These are phyloP conservation scores for Clytia hemisphaerica DNA, from an alignment of 30 jellyfish, hydroid and myxozoan genomes.

Conservation along the genomic window DNA sequence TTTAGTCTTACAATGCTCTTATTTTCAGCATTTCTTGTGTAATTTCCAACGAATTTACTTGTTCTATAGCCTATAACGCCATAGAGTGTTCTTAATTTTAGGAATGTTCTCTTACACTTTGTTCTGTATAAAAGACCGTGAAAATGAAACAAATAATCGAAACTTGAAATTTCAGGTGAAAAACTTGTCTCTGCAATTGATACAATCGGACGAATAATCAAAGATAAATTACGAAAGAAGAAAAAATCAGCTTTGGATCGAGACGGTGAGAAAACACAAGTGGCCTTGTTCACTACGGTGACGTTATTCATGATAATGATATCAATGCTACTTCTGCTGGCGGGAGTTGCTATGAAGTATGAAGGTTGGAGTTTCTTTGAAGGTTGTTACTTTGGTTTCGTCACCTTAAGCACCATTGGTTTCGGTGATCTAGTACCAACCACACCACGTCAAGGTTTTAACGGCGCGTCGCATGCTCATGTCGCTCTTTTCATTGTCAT, in stretches of 20 bases:
- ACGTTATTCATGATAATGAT: conserved; percentile 56
- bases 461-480: conserved; percentile 45
- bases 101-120: no score
- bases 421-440: conserved; percentile 93
- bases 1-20: no score
- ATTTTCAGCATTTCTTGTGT: no score
- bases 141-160: no score
- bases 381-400: conserved; percentile 79
- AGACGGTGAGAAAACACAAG: no score
- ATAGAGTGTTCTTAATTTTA: no score
- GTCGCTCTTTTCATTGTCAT: conserved; percentile 74
- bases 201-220: conserved; percentile 40
- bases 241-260: conserved; percentile 15
- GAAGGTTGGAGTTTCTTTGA: conserved; percentile 93
- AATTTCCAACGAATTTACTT: no score
- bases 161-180: conserved; percentile 69
- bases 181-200: conserved; percentile 69
- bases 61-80: no score
- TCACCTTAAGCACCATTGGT: conserved; percentile 82
- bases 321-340: conserved; percentile 48
- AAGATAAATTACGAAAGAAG: not conserved
- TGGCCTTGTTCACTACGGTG: conserved; percentile 59
- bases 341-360: conserved; percentile 62
- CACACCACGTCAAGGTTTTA: conserved; percentile 51
- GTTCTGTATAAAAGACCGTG: no score